These are phyloP conservation scores for Tauraco erythrolophus DNA, from an alignment of 2,113 vertebrate genomes.

Conservation along the genomic window DNA sequence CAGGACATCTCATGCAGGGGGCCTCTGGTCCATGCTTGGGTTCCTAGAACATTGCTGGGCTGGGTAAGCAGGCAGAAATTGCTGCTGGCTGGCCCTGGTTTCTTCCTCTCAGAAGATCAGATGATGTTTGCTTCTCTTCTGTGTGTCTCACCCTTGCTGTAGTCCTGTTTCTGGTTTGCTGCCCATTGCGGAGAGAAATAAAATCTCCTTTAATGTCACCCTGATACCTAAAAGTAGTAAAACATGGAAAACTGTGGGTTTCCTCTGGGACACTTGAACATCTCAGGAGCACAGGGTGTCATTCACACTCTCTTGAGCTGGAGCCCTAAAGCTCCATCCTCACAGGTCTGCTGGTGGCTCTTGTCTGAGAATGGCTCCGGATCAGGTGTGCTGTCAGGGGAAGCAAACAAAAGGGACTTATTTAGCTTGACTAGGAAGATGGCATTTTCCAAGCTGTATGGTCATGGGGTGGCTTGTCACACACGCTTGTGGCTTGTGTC, in stretches of 20 bases:
- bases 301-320: neutral
- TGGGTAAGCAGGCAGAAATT: neutral
- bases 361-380: neutral
- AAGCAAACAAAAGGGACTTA: neutral
- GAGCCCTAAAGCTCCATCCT: neutral
- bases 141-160: neutral
- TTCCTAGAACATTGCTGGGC: neutral
- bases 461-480: neutral
- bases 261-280: neutral
- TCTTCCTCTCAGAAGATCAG: neutral
- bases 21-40: fast-evolving
- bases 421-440: neutral
- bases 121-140: neutral
- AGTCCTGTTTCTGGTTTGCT: neutral
- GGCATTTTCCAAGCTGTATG: neutral
- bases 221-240: neutral
- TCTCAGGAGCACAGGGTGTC: neutral
- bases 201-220: neutral
- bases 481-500: too few species aligned
- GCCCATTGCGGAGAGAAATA: fast-evolving
- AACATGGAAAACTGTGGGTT: neutral
- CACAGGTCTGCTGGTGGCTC: neutral
- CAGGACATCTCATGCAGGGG: neutral
- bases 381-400: neutral
- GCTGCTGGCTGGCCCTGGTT: neutral